Evolutionary conservation across 2,797 vertebrate genomes (phyloP), one percentile per base, ranked within the genome.

Genomic region (Enteromius trimaculatus): DNA sequence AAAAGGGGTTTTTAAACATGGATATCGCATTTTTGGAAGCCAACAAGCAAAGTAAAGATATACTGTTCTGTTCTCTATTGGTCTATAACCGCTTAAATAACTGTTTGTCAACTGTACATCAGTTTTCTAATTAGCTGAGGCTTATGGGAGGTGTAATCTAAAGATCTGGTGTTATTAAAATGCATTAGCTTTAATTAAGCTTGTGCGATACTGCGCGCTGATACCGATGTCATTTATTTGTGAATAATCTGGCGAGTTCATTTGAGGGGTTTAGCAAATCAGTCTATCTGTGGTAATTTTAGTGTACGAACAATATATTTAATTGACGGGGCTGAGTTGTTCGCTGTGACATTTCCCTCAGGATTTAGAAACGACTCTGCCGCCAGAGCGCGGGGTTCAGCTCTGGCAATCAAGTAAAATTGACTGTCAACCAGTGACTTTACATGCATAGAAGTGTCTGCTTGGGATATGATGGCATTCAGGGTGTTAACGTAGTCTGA

Each of bases 101-200:
- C 79, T 34, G 34, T 23, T 23, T 47, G 64, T 81, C 60, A 60
- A 71, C 34, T 29, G 75, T 77, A 58, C 53, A 26, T 47, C 51
- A 80, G 58, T n/a, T 70, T 79, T 69, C 85, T 92, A 92, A 95
- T 95, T 92, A 94, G 91, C 87, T 75, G 82, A 88, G 90, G 91
- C 90, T 91, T 90, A 82, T 81, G 90, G 90, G 90, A 87, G 90
- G 89, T 91, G 90, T 93, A 92, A 94, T 94, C 92, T 93, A 82
- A 88, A 89, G 90, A 92, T 93, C 92, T 90, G 87, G 66, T 89
- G 86, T 91, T 92, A 92, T 93, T 92, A 91, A 92, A 89, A 90
- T 89, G 89, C 90, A 94, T 94, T 94, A 92, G 91, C 91, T 92
- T 95, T 92, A 93, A 94, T 94, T 92, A 94, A 91, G 90, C 90